Evolutionary conservation across 2,797 vertebrate genomes (phyloP), one percentile per base, ranked within the genome.

Genomic region (Gymnothorax reevesii): DNA sequence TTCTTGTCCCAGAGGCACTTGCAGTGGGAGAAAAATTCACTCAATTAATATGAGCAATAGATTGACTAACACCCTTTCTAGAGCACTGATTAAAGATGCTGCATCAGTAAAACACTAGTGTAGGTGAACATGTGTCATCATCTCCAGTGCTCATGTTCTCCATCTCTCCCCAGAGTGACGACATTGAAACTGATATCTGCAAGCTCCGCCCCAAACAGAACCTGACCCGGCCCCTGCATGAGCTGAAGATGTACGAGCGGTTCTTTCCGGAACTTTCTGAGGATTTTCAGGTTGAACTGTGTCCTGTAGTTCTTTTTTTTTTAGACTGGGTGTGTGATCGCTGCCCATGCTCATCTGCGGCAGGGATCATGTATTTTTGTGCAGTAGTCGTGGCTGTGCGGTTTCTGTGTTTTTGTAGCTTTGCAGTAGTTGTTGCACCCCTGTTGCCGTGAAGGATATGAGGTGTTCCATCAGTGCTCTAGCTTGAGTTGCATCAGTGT

Each of bases 131-230:
- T 66, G 62, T 6, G 22, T 7, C 62, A 7, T 42, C 12, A 49
- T 13, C 33, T 42, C 5, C 73, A 75, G 33, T 71, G 69, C 33
- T 17, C 90, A 57, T 89, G 71, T 84, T 27, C 22, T 79, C 88
- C 93, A 4, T 91, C 89, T 42, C 1, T 90, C 22, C 93, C 83
- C 94, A 99, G 99, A 99, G 99, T 90, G 97, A 99, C 85, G 99
- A 99, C 93, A 99, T 99, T 88, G 99, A 99, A 94, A 99, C 98
- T 0, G 99, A 99, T 94, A 95, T 99, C 88, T 97, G 96, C 92
- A 99, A 99, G 92, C 93, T 99, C 84, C 96, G 97, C 91, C 97
- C 97, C 86, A 96, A 94, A 88, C 96, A 96, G 87, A 94, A 93
- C 82, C 87, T 95, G 42, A 93, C 94, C 64, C 95, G 98, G 90